These are phyloP conservation scores for Anseranas semipalmata DNA, from an alignment of 2,113 vertebrate genomes.

Conservation along the genomic window DNA sequence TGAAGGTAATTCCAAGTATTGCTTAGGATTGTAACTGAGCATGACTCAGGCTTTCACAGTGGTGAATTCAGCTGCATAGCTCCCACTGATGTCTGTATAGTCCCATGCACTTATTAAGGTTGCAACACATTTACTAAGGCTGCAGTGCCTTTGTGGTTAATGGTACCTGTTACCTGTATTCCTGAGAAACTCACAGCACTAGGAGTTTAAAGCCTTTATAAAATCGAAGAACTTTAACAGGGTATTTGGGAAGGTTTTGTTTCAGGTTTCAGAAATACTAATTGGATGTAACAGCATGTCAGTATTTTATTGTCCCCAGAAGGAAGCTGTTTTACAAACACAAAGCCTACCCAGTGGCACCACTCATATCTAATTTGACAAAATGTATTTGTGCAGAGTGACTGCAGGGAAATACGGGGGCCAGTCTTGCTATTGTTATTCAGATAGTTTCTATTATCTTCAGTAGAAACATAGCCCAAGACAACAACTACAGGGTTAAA, in stretches of 20 bases:
- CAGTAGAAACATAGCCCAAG: neutral
- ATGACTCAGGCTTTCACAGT: conserved; percentile 61
- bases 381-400: conserved; percentile 38
- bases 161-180: neutral
- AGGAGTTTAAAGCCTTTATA: neutral
- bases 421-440: conserved; percentile 12
- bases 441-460: neutral
- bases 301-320: conserved; percentile 50
- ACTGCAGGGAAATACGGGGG: neutral
- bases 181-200: neutral
- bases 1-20: conserved; percentile 1
- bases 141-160: neutral
- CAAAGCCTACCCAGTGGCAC: neutral
- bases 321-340: conserved; percentile 53
- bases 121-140: neutral
- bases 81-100: neutral
- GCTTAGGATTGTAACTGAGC: conserved; percentile 10
- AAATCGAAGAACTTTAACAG: neutral
- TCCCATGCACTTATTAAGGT: neutral
- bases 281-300: conserved; percentile 15
- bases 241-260: conserved; percentile 17
- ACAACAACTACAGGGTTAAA: neutral
- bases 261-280: conserved; percentile 26
- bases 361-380: conserved; percentile 21
- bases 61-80: conserved; percentile 45